A percentile compares a stretch with the other conserved stretches of the same genome.
Evolutionary conservation across 2,797 vertebrate species (phyloP).

Genomic region (Paguma larvata): DNA sequence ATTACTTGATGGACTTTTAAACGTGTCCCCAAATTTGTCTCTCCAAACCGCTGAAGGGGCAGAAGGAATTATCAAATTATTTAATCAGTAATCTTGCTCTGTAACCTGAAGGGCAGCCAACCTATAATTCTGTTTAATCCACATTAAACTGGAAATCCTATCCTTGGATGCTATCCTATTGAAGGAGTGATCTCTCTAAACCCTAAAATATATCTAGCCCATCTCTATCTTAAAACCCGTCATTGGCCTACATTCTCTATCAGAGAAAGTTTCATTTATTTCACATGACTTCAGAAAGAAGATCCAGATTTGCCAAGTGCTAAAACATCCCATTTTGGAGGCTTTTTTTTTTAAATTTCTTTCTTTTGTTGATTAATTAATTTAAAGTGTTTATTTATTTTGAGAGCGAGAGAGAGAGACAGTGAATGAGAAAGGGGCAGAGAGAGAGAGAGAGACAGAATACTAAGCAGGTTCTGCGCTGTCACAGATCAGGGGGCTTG

Average conservation of each 20-base stretch:
- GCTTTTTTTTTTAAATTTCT: background rate
- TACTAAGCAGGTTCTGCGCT: too few relatives aligned
- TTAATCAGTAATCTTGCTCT: background rate
- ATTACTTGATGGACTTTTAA: background rate
- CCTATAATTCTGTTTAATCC: background rate
- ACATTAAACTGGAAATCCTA: background rate
- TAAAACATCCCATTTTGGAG: background rate
- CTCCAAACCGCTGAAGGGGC: background rate
- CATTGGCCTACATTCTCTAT: background rate
- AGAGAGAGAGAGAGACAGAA: too few relatives aligned
- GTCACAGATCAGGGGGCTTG: too few relatives aligned
- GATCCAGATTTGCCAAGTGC: background rate
- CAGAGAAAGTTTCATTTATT: background rate
- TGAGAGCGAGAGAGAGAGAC: too few relatives aligned
- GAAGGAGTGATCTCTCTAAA: background rate
- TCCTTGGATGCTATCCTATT: background rate
- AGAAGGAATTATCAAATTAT: background rate
- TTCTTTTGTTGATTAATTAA: too few relatives aligned
- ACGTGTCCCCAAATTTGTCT: background rate
- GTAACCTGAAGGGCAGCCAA: background rate
- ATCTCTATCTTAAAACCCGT: background rate
- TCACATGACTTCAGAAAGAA: background rate
- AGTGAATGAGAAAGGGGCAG: too few relatives aligned
- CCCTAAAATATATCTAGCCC: background rate
- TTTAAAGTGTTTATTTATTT: too few relatives aligned